phyloP scores from a whole-genome alignment of 2,888 invertebrate species.

The Cenopis cana region DNA sequence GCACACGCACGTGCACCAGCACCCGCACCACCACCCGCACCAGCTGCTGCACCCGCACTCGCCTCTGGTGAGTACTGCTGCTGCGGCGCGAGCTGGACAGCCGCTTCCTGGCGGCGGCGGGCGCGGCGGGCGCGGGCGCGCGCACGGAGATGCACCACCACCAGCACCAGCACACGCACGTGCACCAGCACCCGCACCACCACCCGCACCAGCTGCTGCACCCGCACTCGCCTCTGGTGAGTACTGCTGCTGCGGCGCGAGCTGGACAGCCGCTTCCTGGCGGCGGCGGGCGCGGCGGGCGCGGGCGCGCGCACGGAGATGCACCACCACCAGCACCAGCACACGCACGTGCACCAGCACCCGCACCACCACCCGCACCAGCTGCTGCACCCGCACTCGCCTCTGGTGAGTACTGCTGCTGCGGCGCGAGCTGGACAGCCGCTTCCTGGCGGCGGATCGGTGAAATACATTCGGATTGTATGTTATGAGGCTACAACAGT shows the following conservation, averaged over 20 bases:
- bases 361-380: constrained; percentile 81
- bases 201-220: constrained; percentile 62
- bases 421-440: too few species aligned
- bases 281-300: constrained; percentile 90
- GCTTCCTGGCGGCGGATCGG: too few species aligned
- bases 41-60: constrained; percentile 64
- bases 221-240: constrained; percentile 86
- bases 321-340: constrained; percentile 97
- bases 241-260: constrained; percentile 89
- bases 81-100: too few species aligned
- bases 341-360: constrained; percentile 95
- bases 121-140: constrained; percentile 87
- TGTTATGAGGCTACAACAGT: too few species aligned
- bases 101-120: too few species aligned
- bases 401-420: constrained; percentile 83
- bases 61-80: constrained; percentile 85
- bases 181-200: constrained; percentile 92
- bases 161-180: constrained; percentile 96
- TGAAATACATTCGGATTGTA: too few species aligned
- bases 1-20: constrained; percentile 95
- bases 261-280: constrained; percentile 95
- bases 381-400: constrained; percentile 67
- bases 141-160: constrained; percentile 96
- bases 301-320: constrained; percentile 90
- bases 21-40: constrained; percentile 84